Base-by-base conservation (phyloP, 2,113 vertebrate species). In the Sylvietta virens region DNA sequence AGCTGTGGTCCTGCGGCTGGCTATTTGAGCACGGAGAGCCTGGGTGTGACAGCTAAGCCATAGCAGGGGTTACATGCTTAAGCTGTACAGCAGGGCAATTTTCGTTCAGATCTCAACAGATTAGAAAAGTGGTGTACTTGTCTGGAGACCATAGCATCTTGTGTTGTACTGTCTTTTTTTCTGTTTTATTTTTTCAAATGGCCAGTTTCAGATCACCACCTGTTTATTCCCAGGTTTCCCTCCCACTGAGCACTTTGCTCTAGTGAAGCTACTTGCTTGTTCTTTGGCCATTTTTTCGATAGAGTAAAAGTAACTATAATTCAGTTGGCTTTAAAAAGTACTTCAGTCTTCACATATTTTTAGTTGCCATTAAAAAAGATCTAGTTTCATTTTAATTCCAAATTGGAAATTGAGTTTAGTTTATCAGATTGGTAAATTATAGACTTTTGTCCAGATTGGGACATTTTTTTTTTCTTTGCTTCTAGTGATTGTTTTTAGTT, bases 391-490 rank as follows among this genome's bases (percentile, higher is more conserved):
- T 97, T 98, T 98, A 97, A 98, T 99, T 99, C 99, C 99, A 99
- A 98, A 99, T 99, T 99, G 99, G 99, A 99, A 99, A 98, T 97
- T 95, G 95, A 94, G 31, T 98, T 98, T 98, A 98, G 94, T 99
- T 99, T 99, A 99, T 99, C 99, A 99, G 99, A 99, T 99, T 99
- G 99, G 99, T 99, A 99, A 99, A 98, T 98, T 97, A 97, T 57
- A 94, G 96, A 94, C 97, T 98, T 98, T 98, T 98, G 98, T 99
- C 98, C 98, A 98, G 98, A 98, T 98, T 98, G 98, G 98, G 98
- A 98, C 97, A 74, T 47, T 92, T 96, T 95, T 51, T 71, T 95
- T 84, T 72, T 42, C 81, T 97, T 97, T 97, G 86, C 94, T 97
- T 94, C 57, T 94, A 93, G 48, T 67, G 66, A 73, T 91, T 89